Evolutionary conservation across 2,888 invertebrate genomes (phyloP).

Genomic region (Drosophila anceps): DNA sequence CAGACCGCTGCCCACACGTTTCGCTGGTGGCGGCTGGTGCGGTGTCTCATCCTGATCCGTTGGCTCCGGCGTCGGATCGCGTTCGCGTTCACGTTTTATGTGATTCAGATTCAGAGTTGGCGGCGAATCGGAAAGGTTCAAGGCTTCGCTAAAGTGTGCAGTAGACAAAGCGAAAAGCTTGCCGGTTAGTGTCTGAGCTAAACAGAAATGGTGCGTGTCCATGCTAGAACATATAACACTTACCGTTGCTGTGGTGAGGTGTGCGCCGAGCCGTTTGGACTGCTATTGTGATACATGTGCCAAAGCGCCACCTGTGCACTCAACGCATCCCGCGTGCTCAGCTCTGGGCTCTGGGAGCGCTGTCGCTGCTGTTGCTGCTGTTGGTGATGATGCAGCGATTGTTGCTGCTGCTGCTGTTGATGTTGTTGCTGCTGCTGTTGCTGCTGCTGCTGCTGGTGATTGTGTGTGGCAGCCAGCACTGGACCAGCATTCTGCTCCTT

Average conservation of each 20-base stretch:
- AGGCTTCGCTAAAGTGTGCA: slow-evolving; percentile 88
- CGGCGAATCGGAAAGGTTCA: slow-evolving; percentile 91
- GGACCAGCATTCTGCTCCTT: slow-evolving; percentile 70
- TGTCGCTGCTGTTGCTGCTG: slow-evolving; percentile 74
- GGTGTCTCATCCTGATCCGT: slow-evolving; percentile 83
- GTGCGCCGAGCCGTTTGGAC: slow-evolving; percentile 86
- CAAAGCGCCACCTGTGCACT: slow-evolving; percentile 92
- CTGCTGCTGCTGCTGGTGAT: slow-evolving; percentile 62
- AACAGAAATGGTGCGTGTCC: slow-evolving; percentile 8
- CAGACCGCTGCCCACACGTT: slow-evolving; percentile 82
- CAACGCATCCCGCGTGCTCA: slow-evolving; percentile 86
- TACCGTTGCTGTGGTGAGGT: slow-evolving; percentile 86
- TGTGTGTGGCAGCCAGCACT: slow-evolving; percentile 52
- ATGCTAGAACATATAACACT: slow-evolving; percentile 52
- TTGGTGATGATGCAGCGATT: slow-evolving; percentile 47
- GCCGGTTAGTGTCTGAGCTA: slow-evolving; percentile 40
- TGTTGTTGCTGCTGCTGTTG: slow-evolving; percentile 54
- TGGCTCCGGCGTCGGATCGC: slow-evolving; percentile 85
- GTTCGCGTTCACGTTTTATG: slow-evolving; percentile 87
- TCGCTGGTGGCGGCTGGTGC: slow-evolving; percentile 88
- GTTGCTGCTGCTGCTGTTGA: slow-evolving; percentile 60
- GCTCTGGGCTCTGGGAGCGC: slow-evolving; percentile 85
- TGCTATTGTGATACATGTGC: slow-evolving; percentile 92
- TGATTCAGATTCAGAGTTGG: slow-evolving; percentile 83
- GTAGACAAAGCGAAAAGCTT: slow-evolving; percentile 1